Evolutionary conservation across 2,888 invertebrate species (phyloP).

Genomic region (Aradus depressus): DNA sequence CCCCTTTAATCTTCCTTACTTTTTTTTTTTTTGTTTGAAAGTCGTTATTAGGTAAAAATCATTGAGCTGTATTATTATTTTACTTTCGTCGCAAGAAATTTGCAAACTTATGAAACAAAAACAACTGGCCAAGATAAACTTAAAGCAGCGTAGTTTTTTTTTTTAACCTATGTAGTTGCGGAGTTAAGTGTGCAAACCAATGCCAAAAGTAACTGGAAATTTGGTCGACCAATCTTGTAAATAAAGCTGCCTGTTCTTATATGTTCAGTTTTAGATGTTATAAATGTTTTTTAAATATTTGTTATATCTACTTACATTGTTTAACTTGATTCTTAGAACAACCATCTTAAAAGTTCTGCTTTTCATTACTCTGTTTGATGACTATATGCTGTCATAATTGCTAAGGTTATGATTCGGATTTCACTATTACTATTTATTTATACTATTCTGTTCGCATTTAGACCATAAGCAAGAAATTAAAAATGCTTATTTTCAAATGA

Average conservation of each 20-base stretch:
- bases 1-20: no score
- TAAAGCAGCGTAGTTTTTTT: slow-evolving; percentile 9
- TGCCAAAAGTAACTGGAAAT: slow-evolving; percentile 18
- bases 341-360: slow-evolving; percentile 14
- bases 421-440: no score
- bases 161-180: slow-evolving; percentile 5
- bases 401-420: no score
- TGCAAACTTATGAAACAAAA: slow-evolving; percentile 11
- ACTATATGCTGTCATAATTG: no score
- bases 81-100: slow-evolving; percentile 6
- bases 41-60: no score
- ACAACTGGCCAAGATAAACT: slow-evolving; percentile 11
- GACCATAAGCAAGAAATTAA: no score
- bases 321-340: slow-evolving; percentile 18
- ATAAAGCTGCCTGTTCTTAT: slow-evolving; percentile 12
- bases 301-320: background rate
- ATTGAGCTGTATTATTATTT: no score
- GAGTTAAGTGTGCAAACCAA: slow-evolving; percentile 7
- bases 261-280: slow-evolving; percentile 5
- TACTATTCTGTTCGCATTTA: no score
- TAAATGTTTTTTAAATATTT: background rate
- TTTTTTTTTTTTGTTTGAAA: no score
- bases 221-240: slow-evolving; percentile 15
- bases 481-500: no score
- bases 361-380: no score